Base-by-base conservation (phyloP, 2,797 vertebrate genomes). In the Mastacembelus armatus region DNA sequence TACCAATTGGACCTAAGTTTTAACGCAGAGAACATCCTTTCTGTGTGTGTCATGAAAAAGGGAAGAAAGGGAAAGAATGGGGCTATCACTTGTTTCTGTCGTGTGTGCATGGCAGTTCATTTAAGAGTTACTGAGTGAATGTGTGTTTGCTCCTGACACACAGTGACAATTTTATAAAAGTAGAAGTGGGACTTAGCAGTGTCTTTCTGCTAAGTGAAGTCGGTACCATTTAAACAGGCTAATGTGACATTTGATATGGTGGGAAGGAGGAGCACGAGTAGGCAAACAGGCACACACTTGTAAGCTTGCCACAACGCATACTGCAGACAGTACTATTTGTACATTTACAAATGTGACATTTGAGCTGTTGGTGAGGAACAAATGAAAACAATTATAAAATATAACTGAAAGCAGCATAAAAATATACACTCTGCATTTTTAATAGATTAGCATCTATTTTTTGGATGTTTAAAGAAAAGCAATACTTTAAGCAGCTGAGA, bases 201-300 rank as follows among this genome's bases (percentile, higher is more conserved):
- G 79, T 67, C 52, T 66, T 52, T 19, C 66, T 84, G 89, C 85
- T 81, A 87, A 88, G 85, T 82, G 84, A 86, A 87, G 85, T 89
- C 84, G 76, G 66, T 75, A 77, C 63, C 85, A 84, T 88, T 90
- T 89, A 87, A 84, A 88, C 81, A 89, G 72, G 81, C 84, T 81
- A 71, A 81, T 84, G 81, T 88, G 87, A 84, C 86, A 89, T 91
- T 90, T 88, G 77, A 85, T 78, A 66, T 36, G 4, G 22, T 36
- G 39, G 8, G 11, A 39, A 39, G 39, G 33, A 18, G 18, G 58
- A 49, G 16, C 62, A 67, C 36, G 35, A 59, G 71, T 50, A 66
- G 56, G 77, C 81, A 83, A 83, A 89, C 74, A 83, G 57, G 43
- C 60, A 65, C 26, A 71, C 66, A 67, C 63, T 70, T n/a, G 58